Base-by-base conservation (phyloP, 1,140 invertebrate species). In the Drosophila virilis region DNA sequence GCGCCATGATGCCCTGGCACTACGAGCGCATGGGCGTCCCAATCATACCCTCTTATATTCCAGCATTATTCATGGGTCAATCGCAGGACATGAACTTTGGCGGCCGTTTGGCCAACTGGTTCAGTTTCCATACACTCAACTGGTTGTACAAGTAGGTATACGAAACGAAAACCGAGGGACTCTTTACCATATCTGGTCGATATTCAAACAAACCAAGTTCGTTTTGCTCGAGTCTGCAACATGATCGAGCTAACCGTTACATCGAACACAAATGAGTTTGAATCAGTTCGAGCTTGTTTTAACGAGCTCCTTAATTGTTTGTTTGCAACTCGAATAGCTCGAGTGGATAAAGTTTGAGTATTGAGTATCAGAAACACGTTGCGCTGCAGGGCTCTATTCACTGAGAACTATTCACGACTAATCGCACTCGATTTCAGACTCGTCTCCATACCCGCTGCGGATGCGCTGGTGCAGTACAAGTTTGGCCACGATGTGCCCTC, bases 1-100 rank as follows among this genome's bases (percentile, higher is more conserved):
- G 93, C 42, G 91, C 93, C 4, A 67, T 94, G 22, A 94, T 95
- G 93, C 93, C 94, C 8, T 96, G 94, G 94, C 93, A 94, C 54
- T 93, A 93, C 37, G 90, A 93, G 12, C 91, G 93, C 40, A 93
- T 94, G 61, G 95, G 93, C 15, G 93, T 94, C 42, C 94, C 94
- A 0, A 90, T 93, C 9, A 94, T 94, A 68, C 93, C 94, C 1
- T 93, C 94, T 1, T 94, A 93, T 78, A 93, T 95, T 6, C 93
- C 94, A 7, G 93, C 92, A 42, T 80, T 94, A 42, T 94, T 95
- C 59, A 74, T 94, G 55, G 93, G 92, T 45, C 93, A 93, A 50
- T 93, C 94, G 2, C 93, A 94, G 55, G 93, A 93, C 42, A 95
- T 95, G 91, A 91, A 91, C 8, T 93, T 95, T 50, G 66, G 73